A percentile compares a stretch with the other conserved stretches of the same genome.
These are phyloP conservation scores for Molorchus minor DNA, from an alignment of 2,888 invertebrate species.

Conservation along the genomic window DNA sequence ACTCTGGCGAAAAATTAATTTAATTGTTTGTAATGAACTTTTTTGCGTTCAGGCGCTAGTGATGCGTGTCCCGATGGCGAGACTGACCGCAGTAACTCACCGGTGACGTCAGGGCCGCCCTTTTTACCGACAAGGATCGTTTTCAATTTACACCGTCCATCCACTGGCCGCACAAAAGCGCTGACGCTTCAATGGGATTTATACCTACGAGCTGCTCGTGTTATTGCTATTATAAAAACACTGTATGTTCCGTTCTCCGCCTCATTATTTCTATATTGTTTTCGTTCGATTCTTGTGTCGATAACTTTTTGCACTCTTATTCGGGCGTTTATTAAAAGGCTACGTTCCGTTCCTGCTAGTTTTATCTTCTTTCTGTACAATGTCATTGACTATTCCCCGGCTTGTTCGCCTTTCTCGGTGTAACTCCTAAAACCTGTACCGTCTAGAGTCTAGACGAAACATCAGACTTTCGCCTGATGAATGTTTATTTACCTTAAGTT, in stretches of 20 bases:
- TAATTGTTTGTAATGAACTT: slow-evolving; percentile 46
- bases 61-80: slow-evolving; percentile 47
- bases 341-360: background rate
- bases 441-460: slow-evolving; percentile 24
- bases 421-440: slow-evolving; percentile 8
- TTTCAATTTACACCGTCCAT: slow-evolving; percentile 51
- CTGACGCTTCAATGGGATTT: slow-evolving; percentile 51
- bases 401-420: background rate
- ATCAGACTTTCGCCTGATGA: too few species aligned
- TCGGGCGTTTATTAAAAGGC: slow-evolving; percentile 29
- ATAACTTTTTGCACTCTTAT: slow-evolving; percentile 35
- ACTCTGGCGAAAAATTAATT: slow-evolving; percentile 44
- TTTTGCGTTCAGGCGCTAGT: slow-evolving; percentile 43
- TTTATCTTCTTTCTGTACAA: slow-evolving; percentile 7
- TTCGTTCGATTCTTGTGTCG: slow-evolving; percentile 36
- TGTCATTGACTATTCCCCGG: slow-evolving; percentile 7
- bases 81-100: slow-evolving; percentile 50
- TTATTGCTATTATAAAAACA: slow-evolving; percentile 50
- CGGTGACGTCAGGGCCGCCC: slow-evolving; percentile 51
- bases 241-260: slow-evolving; percentile 42
- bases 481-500: too few species aligned
- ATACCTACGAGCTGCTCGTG: slow-evolving; percentile 45
- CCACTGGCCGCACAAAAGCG: slow-evolving; percentile 47
- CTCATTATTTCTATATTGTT: slow-evolving; percentile 48
- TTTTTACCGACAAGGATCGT: slow-evolving; percentile 51